Base-by-base conservation (phyloP, 2,888 invertebrate species). In the Lasioglossum lativentre region DNA sequence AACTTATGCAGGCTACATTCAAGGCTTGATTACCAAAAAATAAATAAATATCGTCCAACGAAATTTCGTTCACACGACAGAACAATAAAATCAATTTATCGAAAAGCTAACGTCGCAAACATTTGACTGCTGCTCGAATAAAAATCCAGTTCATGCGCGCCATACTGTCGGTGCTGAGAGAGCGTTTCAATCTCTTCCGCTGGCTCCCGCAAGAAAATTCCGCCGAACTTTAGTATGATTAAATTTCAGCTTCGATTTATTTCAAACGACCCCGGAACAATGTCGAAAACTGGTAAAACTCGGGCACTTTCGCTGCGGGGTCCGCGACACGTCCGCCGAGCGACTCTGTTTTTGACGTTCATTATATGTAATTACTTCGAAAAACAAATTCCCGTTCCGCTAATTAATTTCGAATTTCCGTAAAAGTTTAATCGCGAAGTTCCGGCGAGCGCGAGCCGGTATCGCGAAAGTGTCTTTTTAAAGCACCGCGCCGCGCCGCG, bases 371-470 rank as follows among this genome's bases (percentile, higher is more conserved):
- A 90, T 89, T 86, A 86, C 83, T 68, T 86, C 81, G 82, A n/a
- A 78, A 83, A 88, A 88, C 75, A 88, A 88, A 85, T 88, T 88
- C 71, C 59, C 56, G 63, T 27, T n/a, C 68, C 73, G 74, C 85
- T 87, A 90, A 90, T 90, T 90, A 90, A 90, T 90, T 88, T 89
- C 82, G 89, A 86, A 90, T 89, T 85, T 84, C 40, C 81, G 80
- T 89, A 88, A 89, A 90, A 90, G 86, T 90, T 89, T 90, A 89
- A 90, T 90, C 90, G 84, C 77, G 79, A 88, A 90, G 90, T 90
- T 89, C 85, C 79, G 71, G 59, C 73, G 68, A 52, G 77, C 71
- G 75, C 45, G 78, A 45, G 40, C 19, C 74, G 59, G 70, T 78
- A 82, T 72, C 78, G 47, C 70, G 78, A 83, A 88, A 89, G 88